A percentile compares a stretch with the other conserved stretches of the same genome.
Conservation (phyloP, 2,797 vertebrate genomes). For the Oryzias sinensis region DNA sequence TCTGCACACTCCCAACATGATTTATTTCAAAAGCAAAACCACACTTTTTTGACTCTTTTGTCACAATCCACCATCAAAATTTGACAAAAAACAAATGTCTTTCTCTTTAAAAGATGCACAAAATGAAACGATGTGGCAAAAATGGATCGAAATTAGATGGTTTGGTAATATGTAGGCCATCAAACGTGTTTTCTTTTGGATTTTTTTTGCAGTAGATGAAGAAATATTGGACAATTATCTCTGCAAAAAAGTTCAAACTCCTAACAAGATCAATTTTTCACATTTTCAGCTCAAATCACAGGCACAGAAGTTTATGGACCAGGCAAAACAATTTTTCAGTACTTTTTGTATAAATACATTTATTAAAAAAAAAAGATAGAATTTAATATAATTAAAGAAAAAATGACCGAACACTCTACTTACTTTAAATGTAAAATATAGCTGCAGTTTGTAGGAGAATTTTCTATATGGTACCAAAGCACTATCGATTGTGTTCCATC, state of each 20-base stretch:
- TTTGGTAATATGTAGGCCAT: too few relatives aligned
- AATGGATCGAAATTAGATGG: too few relatives aligned
- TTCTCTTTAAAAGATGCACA: too few relatives aligned
- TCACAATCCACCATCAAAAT: constrained; percentile 10
- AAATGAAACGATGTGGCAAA: too few relatives aligned
- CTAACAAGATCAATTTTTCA: not conserved
- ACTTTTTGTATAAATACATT: too few relatives aligned
- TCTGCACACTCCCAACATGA: constrained; percentile 60
- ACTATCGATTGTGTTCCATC: constrained; percentile 16
- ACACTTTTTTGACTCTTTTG: constrained; percentile 10
- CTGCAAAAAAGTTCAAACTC: not conserved
- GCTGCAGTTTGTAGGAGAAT: not conserved
- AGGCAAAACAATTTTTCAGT: not conserved
- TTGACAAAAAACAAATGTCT: too few relatives aligned
- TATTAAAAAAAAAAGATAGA: too few relatives aligned
- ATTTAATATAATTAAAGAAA: too few relatives aligned
- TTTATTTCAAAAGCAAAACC: constrained; percentile 3
- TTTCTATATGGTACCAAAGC: not conserved
- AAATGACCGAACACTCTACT: too few relatives aligned
- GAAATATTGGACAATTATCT: not conserved
- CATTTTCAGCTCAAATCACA: not conserved
- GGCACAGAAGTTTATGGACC: not conserved
- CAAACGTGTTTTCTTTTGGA: too few relatives aligned
- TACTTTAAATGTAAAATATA: too few relatives aligned
- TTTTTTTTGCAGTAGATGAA: too few relatives aligned